phyloP scores from a whole-genome alignment of 2,113 vertebrate species.

The Parus major region DNA sequence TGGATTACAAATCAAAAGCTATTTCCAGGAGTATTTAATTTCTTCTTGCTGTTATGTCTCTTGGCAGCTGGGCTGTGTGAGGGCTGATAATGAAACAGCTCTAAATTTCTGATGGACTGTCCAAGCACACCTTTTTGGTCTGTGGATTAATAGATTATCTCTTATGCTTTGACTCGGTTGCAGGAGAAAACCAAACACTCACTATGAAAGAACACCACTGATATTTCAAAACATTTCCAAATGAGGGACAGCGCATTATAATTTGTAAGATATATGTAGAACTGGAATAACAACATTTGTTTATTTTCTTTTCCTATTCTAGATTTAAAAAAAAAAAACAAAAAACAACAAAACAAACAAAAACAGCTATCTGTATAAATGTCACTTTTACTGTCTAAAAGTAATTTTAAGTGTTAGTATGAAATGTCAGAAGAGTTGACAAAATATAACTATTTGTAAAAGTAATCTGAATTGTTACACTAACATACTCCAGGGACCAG shows the following conservation, averaged over 20 bases:
- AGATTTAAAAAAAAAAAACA: conserved; percentile 20
- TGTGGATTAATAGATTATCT: conserved; percentile 5
- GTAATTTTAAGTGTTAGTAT: conserved; percentile 60
- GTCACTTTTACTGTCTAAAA: conserved; percentile 67
- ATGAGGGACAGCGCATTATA: conserved; percentile 5
- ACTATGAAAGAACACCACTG: conserved; percentile 6
- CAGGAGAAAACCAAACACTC: conserved; percentile 14
- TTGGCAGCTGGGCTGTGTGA: background rate
- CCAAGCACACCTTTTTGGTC: conserved; percentile 37
- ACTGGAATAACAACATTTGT: conserved; percentile 51
- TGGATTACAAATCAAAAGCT: conserved; percentile 9
- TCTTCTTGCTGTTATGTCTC: conserved; percentile 2
- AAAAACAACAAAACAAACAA: background rate
- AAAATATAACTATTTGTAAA: conserved; percentile 61
- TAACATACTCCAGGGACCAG: conserved; percentile 31
- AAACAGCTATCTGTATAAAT: conserved; percentile 46
- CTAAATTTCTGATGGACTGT: background rate
- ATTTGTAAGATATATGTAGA: conserved; percentile 60
- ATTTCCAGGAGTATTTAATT: conserved; percentile 21
- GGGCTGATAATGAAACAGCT: conserved; percentile 15
- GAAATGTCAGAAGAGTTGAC: conserved; percentile 64
- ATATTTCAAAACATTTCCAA: conserved; percentile 33
- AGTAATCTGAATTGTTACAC: conserved; percentile 28
- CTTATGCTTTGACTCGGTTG: conserved; percentile 9
- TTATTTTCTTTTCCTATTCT: conserved; percentile 62